These are phyloP conservation scores for Trichosurus vulpecula DNA, from an alignment of 2,797 vertebrate genomes.

Conservation along the genomic window DNA sequence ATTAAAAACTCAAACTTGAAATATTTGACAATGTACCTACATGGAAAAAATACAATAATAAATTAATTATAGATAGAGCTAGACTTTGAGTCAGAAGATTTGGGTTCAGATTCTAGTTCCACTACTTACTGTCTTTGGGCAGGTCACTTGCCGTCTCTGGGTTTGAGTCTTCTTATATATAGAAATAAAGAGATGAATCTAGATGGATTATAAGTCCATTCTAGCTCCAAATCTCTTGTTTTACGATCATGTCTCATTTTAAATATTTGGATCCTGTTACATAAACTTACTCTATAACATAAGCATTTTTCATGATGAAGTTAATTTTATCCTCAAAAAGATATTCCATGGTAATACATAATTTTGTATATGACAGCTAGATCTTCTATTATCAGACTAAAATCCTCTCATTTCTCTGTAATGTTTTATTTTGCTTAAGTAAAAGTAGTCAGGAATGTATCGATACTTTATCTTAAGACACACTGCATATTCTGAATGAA, in stretches of 20 bases:
- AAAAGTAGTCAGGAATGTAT: slow-evolving; percentile 50
- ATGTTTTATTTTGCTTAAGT: slow-evolving; percentile 27
- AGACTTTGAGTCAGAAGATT: not conserved
- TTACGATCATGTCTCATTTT: not conserved
- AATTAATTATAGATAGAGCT: not conserved
- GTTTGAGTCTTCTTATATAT: not conserved
- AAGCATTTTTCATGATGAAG: slow-evolving; percentile 15
- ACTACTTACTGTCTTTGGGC: not conserved
- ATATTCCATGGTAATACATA: slow-evolving; percentile 24
- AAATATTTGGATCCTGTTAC: slow-evolving; percentile 3
- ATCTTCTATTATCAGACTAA: slow-evolving; percentile 4
- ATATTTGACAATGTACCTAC: slow-evolving; percentile 7
- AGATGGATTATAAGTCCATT: not conserved
- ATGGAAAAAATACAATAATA: slow-evolving; percentile 15
- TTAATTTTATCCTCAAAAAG: slow-evolving; percentile 55
- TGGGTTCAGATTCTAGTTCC: not conserved
- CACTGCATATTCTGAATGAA: slow-evolving; percentile 33
- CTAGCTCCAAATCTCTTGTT: not conserved
- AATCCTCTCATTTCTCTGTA: slow-evolving; percentile 31
- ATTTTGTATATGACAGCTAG: not conserved
- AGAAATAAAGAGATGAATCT: not conserved
- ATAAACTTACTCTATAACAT: slow-evolving; percentile 5
- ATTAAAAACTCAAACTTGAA: not conserved
- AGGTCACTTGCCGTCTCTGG: not conserved
- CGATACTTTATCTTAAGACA: slow-evolving; percentile 32